Conservation (phyloP, 1,140 invertebrate species). For the Tetragnatha versicolor region DNA sequence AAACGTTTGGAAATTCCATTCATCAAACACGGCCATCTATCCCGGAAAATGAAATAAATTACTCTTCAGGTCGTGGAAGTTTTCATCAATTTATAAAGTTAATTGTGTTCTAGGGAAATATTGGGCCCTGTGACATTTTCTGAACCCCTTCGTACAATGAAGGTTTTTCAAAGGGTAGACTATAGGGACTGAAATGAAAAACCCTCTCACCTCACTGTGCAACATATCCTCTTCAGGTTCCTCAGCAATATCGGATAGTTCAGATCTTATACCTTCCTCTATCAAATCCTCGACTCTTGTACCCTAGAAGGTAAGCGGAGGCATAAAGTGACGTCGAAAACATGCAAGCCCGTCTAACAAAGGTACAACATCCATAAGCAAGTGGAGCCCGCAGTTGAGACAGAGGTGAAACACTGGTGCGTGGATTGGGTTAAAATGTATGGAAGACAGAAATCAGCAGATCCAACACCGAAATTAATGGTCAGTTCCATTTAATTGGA, state of each 20-base stretch:
- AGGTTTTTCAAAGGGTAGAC: too few relatives aligned
- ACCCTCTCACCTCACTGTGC: slow-evolving; percentile 37
- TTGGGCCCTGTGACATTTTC: too few relatives aligned
- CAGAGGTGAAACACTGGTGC: slow-evolving; percentile 32
- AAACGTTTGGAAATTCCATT: too few relatives aligned
- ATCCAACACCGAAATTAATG: not conserved
- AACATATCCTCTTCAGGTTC: slow-evolving; percentile 50
- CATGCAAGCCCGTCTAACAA: not conserved
- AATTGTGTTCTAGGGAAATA: too few relatives aligned
- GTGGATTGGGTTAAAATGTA: slow-evolving; percentile 10
- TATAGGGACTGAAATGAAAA: too few relatives aligned
- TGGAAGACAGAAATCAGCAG: too few relatives aligned
- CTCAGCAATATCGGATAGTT: slow-evolving; percentile 49
- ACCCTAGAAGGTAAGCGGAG: slow-evolving; percentile 24
- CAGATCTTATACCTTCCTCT: slow-evolving; percentile 47
- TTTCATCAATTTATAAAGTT: too few relatives aligned
- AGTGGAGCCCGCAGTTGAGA: slow-evolving; percentile 39
- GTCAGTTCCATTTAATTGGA: not conserved
- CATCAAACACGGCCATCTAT: too few relatives aligned
- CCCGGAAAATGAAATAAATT: too few relatives aligned
- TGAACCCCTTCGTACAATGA: too few relatives aligned
- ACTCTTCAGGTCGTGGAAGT: too few relatives aligned
- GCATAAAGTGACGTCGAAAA: not conserved
- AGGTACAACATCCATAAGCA: slow-evolving; percentile 51
- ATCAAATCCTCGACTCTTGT: slow-evolving; percentile 46